A percentile compares a stretch with the other conserved stretches of the same genome.
Conservation (phyloP, 2,797 vertebrate species). For the Sebastes trivittatus region DNA sequence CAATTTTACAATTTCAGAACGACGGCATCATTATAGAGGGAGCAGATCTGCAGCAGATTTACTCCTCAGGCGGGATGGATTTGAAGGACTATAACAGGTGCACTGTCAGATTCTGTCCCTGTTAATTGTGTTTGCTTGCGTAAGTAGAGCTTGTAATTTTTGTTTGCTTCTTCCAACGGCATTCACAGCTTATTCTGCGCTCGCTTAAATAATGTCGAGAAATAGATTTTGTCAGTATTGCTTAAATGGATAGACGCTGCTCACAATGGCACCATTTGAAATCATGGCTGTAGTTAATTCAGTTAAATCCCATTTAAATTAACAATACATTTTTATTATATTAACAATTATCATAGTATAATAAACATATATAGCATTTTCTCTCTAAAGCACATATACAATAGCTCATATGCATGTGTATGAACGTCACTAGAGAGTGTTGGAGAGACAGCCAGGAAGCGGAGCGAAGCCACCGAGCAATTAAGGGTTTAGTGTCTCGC, state of each 20-base stretch:
- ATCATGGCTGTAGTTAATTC: not conserved
- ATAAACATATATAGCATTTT: conserved; percentile 6
- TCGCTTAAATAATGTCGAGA: conserved; percentile 12
- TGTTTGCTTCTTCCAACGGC: conserved; percentile 51
- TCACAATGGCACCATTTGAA: not conserved
- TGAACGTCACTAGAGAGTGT: conserved; percentile 26
- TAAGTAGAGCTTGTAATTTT: conserved; percentile 64
- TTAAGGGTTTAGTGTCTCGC: conserved; percentile 46
- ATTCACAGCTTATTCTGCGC: conserved; percentile 19
- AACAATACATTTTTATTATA: not conserved
- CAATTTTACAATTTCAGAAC: conserved; percentile 29
- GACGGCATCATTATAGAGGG: conserved; percentile 24
- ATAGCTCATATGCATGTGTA: conserved; percentile 26
- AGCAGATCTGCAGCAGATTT: conserved; percentile 56
- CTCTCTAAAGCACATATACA: not conserved
- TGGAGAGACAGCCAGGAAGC: conserved; percentile 4
- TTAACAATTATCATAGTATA: not conserved
- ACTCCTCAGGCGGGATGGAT: conserved; percentile 48
- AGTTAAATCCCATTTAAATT: not conserved
- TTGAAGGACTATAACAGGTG: conserved; percentile 57
- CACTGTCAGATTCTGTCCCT: conserved; percentile 48
- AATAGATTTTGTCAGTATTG: conserved; percentile 4
- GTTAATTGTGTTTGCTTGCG: conserved; percentile 67
- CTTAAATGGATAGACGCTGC: not conserved
- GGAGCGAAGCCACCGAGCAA: conserved; percentile 41